Evolutionary conservation across 2,797 vertebrate genomes (phyloP), one percentile per base, ranked within the genome.

Genomic region (Myotis planiceps): DNA sequence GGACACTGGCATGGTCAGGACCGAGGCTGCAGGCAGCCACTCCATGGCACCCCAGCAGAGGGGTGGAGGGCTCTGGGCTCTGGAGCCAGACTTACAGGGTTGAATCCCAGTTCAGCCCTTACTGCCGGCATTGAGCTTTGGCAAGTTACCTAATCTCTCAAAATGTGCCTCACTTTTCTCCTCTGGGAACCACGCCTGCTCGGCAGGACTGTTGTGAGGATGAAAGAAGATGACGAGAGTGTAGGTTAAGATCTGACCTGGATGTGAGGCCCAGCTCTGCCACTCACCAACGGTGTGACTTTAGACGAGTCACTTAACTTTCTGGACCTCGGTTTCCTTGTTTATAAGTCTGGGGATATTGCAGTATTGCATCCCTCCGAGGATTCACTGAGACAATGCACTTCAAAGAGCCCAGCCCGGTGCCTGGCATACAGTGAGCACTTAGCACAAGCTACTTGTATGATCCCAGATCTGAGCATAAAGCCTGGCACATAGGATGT

Each of bases 371-470:
- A 10, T 82, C 21, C 9, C 3, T 58, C 45, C 14, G 45, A 75
- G 42, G 34, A 12, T 25, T 9, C 2, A 0, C 23, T 3, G 12
- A 18, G 23, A 37, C 51, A 6, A 1, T 0, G 1, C 34, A 1
- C 21, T 23, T 21, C 25, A 49, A 34, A 60, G 49, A 84, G 47
- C 55, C 63, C 19, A 39, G 21, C 32, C 45, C 45, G 0, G 19
- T 0, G 42, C 76, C 71, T 27, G 82, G 23, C 29, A 47, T 45
- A 18, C 4, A 10, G 45, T 0, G 37, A 2, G 18, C 1, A 2
- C 49, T 9, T 7, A 13, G 5, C 37, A 34, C 25, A 1, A 3
- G 32, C 34, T 32, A 0, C 55, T 32, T 1, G 37, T 32, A 12
- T 4, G 71, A 21, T 5, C 39, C 74, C 18, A 0, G 51, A 34